Conservation (phyloP, 2,888 invertebrate species). For the Philereme vetulata region DNA sequence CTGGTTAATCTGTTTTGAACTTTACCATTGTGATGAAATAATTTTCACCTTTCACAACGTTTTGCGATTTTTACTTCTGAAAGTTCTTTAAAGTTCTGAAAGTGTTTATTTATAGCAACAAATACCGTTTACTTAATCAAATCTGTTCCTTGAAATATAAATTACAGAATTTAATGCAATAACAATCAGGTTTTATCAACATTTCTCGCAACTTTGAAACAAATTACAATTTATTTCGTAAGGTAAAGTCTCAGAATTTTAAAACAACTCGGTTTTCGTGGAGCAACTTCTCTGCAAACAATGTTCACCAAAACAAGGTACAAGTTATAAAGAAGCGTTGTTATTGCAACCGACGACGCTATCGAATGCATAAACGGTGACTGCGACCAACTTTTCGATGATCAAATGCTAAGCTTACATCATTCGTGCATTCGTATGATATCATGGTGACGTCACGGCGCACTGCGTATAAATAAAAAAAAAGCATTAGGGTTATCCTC, state of each 20-base stretch:
- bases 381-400: conserved; percentile 46
- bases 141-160: background rate
- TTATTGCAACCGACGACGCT: conserved; percentile 13
- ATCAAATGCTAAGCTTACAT: conserved; percentile 58
- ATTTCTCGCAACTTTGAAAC: conserved; percentile 14
- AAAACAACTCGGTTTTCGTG: conserved; percentile 7
- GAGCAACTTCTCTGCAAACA: conserved; percentile 10
- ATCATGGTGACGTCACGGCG: conserved; percentile 52
- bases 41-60: background rate
- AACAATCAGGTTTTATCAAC: background rate
- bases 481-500: conserved; percentile 22
- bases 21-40: conserved; percentile 11
- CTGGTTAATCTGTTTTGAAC: conserved; percentile 46
- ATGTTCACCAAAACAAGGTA: conserved; percentile 10
- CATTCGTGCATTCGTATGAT: conserved; percentile 54
- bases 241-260: conserved; percentile 2
- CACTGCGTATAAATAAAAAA: conserved; percentile 54
- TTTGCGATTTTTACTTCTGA: background rate
- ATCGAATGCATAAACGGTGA: conserved; percentile 32
- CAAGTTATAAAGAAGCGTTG: conserved; percentile 7
- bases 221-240: conserved; percentile 16
- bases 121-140: background rate
- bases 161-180: conserved; percentile 1
- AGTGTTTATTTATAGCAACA: too few species aligned
- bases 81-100: background rate